Percentiles rank a stretch among this genome's conserved stretches.
These are phyloP conservation scores for Sarcophaga rosellei DNA, from an alignment of 2,888 invertebrate genomes.

Conservation along the genomic window DNA sequence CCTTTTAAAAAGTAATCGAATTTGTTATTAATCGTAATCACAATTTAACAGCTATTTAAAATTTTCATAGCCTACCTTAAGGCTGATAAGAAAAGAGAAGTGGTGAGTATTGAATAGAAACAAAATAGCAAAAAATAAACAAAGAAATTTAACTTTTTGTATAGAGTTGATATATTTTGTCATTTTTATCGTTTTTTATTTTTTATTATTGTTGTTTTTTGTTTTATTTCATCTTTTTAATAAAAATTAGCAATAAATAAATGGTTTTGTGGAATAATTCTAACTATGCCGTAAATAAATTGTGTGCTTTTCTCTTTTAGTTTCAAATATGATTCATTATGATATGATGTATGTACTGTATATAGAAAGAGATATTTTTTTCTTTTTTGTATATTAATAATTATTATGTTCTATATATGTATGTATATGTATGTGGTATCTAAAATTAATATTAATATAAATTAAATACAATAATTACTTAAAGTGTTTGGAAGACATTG, in stretches of 20 bases:
- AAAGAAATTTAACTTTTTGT: constrained; percentile 50
- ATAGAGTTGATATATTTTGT: constrained; percentile 49
- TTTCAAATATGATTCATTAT: constrained; percentile 13
- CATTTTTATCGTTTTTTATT: constrained; percentile 20
- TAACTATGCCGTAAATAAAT: constrained; percentile 59
- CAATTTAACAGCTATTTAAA: not conserved
- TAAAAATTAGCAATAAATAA: constrained; percentile 62
- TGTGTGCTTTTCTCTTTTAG: constrained; percentile 13
- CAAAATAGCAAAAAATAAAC: too few species aligned
- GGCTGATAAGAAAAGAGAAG: not conserved
- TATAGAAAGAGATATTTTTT: not conserved
- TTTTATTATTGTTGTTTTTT: constrained; percentile 11
- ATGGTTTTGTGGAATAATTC: constrained; percentile 41
- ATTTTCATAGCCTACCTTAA: not conserved
- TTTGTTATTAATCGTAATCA: too few species aligned
- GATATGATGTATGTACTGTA: not conserved
- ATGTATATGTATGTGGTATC: constrained; percentile 22
- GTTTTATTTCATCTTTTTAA: constrained; percentile 19
- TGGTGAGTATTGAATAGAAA: not conserved
- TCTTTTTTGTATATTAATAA: too few species aligned
- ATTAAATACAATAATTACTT: constrained; percentile 65
- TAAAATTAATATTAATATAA: constrained; percentile 53
- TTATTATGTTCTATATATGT: not conserved
- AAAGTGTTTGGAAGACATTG: constrained; percentile 76
- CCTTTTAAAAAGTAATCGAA: too few species aligned